Evolutionary conservation across 2,797 vertebrate genomes (phyloP).

Genomic region (Protonibea diacanthus): DNA sequence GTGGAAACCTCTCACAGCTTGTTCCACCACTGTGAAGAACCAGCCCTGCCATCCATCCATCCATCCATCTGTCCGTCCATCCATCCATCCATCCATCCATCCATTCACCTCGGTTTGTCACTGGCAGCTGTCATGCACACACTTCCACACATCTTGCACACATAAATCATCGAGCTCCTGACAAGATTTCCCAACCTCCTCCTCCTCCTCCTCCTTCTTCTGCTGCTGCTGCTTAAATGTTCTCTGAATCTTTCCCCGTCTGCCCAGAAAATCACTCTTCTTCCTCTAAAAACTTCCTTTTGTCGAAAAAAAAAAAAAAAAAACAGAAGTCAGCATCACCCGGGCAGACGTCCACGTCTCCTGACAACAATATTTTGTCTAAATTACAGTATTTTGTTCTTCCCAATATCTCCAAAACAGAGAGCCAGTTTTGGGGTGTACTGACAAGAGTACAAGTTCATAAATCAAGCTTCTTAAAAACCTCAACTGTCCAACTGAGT

Average conservation of each 20-base stretch:
- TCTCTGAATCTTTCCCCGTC: constrained; percentile 19
- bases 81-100: background rate
- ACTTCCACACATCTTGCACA: constrained; percentile 24
- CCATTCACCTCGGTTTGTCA: constrained; percentile 41
- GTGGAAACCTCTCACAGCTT: too few relatives aligned
- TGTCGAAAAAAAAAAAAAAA: background rate
- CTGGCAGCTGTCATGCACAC: constrained; percentile 19
- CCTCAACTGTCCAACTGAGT: constrained; percentile 24
- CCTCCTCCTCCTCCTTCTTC: background rate
- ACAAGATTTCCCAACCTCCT: constrained; percentile 21
- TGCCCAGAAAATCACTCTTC: constrained; percentile 14
- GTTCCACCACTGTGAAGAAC: too few relatives aligned
- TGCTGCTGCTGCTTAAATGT: constrained; percentile 4
- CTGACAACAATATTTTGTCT: constrained; percentile 3
- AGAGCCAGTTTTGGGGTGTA: constrained; percentile 22
- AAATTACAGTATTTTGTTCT: constrained; percentile 37
- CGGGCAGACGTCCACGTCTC: constrained; percentile 4
- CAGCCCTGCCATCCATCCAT: background rate
- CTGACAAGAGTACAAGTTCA: constrained; percentile 55
- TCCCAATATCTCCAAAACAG: constrained; percentile 19
- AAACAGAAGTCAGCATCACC: constrained; percentile 3
- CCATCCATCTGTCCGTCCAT: constrained; percentile 28
- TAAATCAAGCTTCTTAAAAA: constrained; percentile 55
- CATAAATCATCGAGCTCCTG: constrained; percentile 28
- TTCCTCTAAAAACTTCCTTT: constrained; percentile 24